A percentile compares a stretch with the other conserved stretches of the same genome.
Conservation (phyloP, 2,113 vertebrate species). For the Cochlearius cochlearius region DNA sequence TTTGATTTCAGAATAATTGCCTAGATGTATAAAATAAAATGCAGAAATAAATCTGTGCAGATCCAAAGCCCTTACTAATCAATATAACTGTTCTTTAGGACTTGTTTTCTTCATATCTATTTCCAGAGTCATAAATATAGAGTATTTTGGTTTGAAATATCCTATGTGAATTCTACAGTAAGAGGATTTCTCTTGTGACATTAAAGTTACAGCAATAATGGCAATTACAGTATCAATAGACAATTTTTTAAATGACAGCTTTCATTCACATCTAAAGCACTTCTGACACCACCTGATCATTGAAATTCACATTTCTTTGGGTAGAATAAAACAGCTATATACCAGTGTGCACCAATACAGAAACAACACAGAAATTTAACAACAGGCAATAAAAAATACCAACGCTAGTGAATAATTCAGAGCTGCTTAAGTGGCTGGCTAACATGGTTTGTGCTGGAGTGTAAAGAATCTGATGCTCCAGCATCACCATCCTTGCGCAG, state of each 20-base stretch:
- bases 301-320: background rate
- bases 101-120: background rate
- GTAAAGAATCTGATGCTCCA: background rate
- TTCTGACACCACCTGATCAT: background rate
- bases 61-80: background rate
- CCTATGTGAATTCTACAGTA: background rate
- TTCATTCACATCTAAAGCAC: background rate
- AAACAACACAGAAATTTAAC: background rate
- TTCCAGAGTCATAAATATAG: background rate
- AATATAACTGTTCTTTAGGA: constrained; percentile 3
- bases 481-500: background rate
- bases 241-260: background rate
- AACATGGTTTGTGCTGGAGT: background rate
- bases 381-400: background rate
- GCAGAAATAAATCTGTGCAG: background rate
- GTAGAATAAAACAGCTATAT: background rate
- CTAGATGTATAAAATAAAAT: background rate
- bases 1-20: constrained; percentile 18
- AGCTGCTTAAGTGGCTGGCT: background rate
- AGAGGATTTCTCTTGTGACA: background rate
- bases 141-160: background rate
- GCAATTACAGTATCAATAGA: background rate
- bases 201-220: background rate
- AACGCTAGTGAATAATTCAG: background rate
- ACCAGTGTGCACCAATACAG: background rate